Evolutionary conservation across 2,797 vertebrate genomes (phyloP).

Genomic region (Microctenopoma steveboyesi): DNA sequence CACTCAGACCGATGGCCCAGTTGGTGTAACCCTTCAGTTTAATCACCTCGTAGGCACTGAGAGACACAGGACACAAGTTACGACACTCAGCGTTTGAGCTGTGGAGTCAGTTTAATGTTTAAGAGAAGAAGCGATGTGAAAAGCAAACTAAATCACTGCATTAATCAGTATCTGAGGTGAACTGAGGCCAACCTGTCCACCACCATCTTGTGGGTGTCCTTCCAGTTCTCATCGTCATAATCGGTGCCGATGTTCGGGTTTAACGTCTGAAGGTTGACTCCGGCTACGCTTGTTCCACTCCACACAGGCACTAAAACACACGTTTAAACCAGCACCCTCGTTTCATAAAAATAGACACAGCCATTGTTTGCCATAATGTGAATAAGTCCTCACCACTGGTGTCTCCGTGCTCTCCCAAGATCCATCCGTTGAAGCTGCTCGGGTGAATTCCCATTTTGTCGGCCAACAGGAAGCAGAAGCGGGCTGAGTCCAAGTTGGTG

Average conservation of each 20-base stretch:
- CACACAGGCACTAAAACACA: slow-evolving; percentile 90
- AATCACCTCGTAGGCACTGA: slow-evolving; percentile 96
- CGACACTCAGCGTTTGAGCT: background rate
- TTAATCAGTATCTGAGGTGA: background rate
- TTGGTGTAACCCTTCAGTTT: slow-evolving; percentile 97
- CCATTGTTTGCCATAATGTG: too few species aligned
- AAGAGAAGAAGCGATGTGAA: too few species aligned
- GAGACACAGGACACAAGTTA: slow-evolving; percentile 22
- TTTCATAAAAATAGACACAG: background rate
- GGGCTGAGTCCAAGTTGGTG: slow-evolving; percentile 95
- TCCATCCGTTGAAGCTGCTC: slow-evolving; percentile 93
- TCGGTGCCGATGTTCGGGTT: slow-evolving; percentile 91
- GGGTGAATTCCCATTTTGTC: slow-evolving; percentile 93
- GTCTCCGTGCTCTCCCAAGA: slow-evolving; percentile 96
- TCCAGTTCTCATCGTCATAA: slow-evolving; percentile 91
- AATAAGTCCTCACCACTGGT: slow-evolving; percentile 88
- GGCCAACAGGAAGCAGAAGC: slow-evolving; percentile 93
- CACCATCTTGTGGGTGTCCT: slow-evolving; percentile 92
- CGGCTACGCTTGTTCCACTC: slow-evolving; percentile 95
- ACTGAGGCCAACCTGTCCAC: slow-evolving; percentile 87
- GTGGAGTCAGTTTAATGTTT: too few species aligned
- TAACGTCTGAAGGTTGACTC: slow-evolving; percentile 91
- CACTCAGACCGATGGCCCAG: slow-evolving; percentile 97
- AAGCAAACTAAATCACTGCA: too few species aligned
- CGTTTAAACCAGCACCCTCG: background rate